Evolutionary conservation across 2,113 vertebrate species (phyloP), one percentile per base, ranked within the genome.

Genomic region (Grallaria varia): DNA sequence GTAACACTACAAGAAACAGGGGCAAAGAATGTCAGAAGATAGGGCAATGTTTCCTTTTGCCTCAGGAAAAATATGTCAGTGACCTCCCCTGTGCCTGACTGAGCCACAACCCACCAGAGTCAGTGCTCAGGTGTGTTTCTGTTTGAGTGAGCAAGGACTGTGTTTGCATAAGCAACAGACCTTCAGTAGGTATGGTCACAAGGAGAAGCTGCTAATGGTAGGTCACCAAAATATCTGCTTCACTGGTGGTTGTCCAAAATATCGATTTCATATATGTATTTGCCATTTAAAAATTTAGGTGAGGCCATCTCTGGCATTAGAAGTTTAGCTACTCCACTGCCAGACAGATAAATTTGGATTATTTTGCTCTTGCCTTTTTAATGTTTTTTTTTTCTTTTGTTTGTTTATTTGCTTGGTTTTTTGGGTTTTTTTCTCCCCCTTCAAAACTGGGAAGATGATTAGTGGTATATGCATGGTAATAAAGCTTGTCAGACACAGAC

Each of bases 401-500:
- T n/a, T n/a, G n/a, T n/a, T n/a, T n/a, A n/a, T n/a, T n/a, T n/a
- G n/a, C n/a, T n/a, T n/a, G n/a, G n/a, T n/a, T n/a, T n/a, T n/a
- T n/a, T n/a, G n/a, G n/a, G n/a, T n/a, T n/a, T n/a, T n/a, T n/a
- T n/a, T n/a, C n/a, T n/a, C n/a, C n/a, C 1, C 19, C 37, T 53
- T 30, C 64, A 55, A 87, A 96, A 93, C 90, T 50, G 56, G 56
- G 62, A 45, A 90, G 69, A 50, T 96, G 85, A 87, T 89, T 79
- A n/a, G 94, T 96, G 82, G 28, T 88, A 59, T 93, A 89, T 93
- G 64, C 93, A 58, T 12, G 25, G 58, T 88, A 92, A 94, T 73
- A 93, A 55, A 95, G 86, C 76, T 74, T 91, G 83, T 97, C 97
- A 97, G 76, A 93, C 77, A 81, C 45, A 69, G 84, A 56, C 69